These are phyloP conservation scores for Eupsilia transversa DNA, from an alignment of 2,888 invertebrate species.

Conservation along the genomic window DNA sequence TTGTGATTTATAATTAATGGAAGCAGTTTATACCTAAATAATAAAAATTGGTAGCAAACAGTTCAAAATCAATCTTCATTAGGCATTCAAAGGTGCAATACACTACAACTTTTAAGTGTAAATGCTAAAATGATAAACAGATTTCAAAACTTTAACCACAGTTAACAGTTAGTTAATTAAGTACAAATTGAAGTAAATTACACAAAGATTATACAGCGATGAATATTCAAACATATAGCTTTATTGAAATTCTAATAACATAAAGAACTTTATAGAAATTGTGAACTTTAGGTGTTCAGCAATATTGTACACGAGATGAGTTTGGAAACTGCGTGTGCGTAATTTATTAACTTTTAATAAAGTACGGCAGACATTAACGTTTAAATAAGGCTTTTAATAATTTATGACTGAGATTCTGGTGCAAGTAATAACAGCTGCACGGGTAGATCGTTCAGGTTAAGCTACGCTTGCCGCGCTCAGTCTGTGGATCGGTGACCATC, in stretches of 20 bases:
- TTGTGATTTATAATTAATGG: neutral
- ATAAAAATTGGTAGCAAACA: neutral
- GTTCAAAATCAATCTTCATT: neutral
- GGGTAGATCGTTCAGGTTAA: too few relatives aligned
- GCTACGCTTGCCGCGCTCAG: too few relatives aligned
- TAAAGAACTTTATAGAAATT: constrained; percentile 25
- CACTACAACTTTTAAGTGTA: neutral
- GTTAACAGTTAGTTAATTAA: constrained; percentile 7
- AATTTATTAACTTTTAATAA: constrained; percentile 71
- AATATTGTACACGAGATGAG: constrained; percentile 26
- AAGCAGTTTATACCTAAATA: neutral
- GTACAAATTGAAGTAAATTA: constrained; percentile 30
- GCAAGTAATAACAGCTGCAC: neutral
- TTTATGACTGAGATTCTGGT: constrained; percentile 45
- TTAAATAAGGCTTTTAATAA: constrained; percentile 68
- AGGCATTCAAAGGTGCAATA: neutral
- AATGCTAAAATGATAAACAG: constrained; percentile 16
- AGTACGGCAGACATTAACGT: constrained; percentile 57
- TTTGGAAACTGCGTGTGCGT: constrained; percentile 49
- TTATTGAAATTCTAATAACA: constrained; percentile 32
- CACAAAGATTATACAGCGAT: constrained; percentile 20
- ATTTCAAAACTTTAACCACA: constrained; percentile 19
- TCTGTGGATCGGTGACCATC: too few relatives aligned
- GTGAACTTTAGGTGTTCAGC: constrained; percentile 22
- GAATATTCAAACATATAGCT: constrained; percentile 30